Percentiles rank a stretch among this genome's conserved stretches.
phyloP scores from a whole-genome alignment of 1,140 invertebrate genomes.

The Pseudoatta argentina region DNA sequence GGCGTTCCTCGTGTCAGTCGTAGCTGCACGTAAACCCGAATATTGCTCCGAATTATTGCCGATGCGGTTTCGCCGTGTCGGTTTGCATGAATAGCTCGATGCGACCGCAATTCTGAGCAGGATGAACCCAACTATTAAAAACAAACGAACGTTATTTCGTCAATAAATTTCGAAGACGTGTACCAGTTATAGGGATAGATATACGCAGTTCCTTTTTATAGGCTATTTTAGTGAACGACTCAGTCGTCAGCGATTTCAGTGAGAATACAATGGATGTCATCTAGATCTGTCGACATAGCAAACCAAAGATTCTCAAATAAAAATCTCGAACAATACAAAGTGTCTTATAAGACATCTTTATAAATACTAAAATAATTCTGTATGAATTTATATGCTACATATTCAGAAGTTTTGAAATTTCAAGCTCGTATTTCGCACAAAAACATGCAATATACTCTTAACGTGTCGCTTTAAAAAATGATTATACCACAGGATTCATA shows the following conservation, averaged over 20 bases:
- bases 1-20: conserved; percentile 16
- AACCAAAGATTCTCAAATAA: background rate
- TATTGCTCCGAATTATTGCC: conserved; percentile 49
- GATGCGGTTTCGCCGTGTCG: conserved; percentile 32
- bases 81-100: background rate
- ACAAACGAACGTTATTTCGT: conserved; percentile 23
- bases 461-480: conserved; percentile 38
- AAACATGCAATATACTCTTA: too few relatives aligned
- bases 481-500: conserved; percentile 7
- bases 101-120: conserved; percentile 40
- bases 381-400: too few relatives aligned
- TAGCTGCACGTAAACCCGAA: conserved; percentile 36
- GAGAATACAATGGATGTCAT: conserved; percentile 4
- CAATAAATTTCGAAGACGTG: conserved; percentile 62
- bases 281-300: background rate
- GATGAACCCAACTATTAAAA: conserved; percentile 41
- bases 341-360: too few relatives aligned
- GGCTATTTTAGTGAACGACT: conserved; percentile 42
- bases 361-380: too few relatives aligned
- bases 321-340: background rate
- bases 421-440: background rate
- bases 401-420: background rate
- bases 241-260: conserved; percentile 7
- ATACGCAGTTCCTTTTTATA: conserved; percentile 22
- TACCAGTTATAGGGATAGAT: conserved; percentile 15